Evolutionary conservation across 2,888 invertebrate species (phyloP), one percentile per base, ranked within the genome.

Genomic region (Heteromyza rotundicornis): DNA sequence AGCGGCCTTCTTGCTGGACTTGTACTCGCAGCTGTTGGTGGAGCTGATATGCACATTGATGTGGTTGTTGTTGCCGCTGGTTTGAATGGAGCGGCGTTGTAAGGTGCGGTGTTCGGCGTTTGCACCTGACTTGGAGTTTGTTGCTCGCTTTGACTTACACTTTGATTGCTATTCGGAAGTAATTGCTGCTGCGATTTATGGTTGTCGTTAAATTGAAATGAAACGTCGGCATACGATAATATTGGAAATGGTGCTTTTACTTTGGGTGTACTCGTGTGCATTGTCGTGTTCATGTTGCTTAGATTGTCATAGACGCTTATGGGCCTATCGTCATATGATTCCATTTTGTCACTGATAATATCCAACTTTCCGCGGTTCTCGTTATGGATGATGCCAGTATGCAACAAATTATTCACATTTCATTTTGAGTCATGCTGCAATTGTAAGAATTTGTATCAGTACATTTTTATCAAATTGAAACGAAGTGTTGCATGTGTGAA

Each of bases 271-370:
- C 63, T 67, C 36, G 70, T 65, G 55, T 59, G 62, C 59, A 66
- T 61, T 24, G 55, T 49, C 16, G 62, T 27, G 51, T 64, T 63
- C 65, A 65, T 61, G 59, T 60, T 44, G 66, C 68, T 77, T 58
- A 83, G 70, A 76, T 83, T 83, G 68, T 83, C 83, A 67, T 83
- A 83, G 68, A 80, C 79, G 73, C 82, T 82, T 63, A 79, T 68
- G 62, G 82, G 82, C 68, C 83, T 79, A 58, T 76, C 75, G 62
- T 69, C 71, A 63, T 72, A 70, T 55, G 68, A 64, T 64, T 72
- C 77, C 79, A 82, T 77, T 62, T 62, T 40, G 40, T n/a, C n/a
- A n/a, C 40, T 32, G 32, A 5, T 32, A 8, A 12, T 12, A 12
- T 32, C 7, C 32, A n/a, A n/a, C n/a, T n/a, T n/a, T n/a, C 5